These are phyloP conservation scores for Onthophagus taurus DNA, from an alignment of 1,140 invertebrate genomes.

Conservation along the genomic window DNA sequence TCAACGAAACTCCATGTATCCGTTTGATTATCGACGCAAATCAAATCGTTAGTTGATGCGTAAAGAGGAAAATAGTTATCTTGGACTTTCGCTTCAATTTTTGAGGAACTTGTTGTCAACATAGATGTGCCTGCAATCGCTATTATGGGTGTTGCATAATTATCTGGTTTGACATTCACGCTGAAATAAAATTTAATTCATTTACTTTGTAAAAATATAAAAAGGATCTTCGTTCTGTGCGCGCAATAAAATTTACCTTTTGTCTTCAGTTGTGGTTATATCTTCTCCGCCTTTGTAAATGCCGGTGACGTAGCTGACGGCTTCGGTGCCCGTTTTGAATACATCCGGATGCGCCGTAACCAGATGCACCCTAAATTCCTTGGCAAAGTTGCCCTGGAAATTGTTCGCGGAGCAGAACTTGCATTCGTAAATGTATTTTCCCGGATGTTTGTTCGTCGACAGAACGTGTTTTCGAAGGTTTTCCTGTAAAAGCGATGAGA, in stretches of 20 bases:
- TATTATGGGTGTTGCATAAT: no score
- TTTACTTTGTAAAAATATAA: no score
- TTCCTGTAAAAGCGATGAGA: slow-evolving; percentile 59
- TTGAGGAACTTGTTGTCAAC: no score
- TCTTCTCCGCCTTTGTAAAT: slow-evolving; percentile 40
- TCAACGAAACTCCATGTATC: slow-evolving; percentile 35
- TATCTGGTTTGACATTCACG: no score
- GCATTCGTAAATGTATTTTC: slow-evolving; percentile 69
- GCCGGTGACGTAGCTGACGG: slow-evolving; percentile 39
- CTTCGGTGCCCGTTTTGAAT: slow-evolving; percentile 38
- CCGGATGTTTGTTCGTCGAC: slow-evolving; percentile 66
- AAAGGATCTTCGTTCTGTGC: no score
- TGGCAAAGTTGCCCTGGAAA: slow-evolving; percentile 54
- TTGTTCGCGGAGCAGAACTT: slow-evolving; percentile 42
- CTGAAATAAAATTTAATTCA: no score
- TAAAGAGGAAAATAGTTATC: slow-evolving; percentile 33
- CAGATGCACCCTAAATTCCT: slow-evolving; percentile 58
- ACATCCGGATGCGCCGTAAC: slow-evolving; percentile 44
- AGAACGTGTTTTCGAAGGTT: slow-evolving; percentile 80
- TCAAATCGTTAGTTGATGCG: slow-evolving; percentile 25
- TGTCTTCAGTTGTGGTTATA: no score
- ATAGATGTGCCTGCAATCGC: no score
- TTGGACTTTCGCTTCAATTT: slow-evolving; percentile 18
- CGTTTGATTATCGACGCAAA: slow-evolving; percentile 22
- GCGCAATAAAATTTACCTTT: background rate